Base-by-base conservation (phyloP, 2,888 invertebrate species). In the Hyppa rectilinea region DNA sequence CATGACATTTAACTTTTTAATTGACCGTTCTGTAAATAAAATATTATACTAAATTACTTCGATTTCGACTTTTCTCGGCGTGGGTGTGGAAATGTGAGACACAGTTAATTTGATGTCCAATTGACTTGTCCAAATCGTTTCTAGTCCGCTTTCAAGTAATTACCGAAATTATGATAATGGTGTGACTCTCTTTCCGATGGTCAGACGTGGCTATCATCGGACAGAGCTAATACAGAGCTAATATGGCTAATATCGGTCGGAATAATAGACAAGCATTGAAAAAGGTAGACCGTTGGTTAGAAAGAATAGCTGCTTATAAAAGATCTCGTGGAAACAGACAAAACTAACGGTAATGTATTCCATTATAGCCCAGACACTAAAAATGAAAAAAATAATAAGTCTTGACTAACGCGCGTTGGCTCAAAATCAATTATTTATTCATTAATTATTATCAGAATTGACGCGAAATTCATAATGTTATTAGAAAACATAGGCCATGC, bases 361-460 rank as follows among this genome's bases (percentile, higher is more conserved):
- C 62, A 62, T 62, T 62, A 71, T 23, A 72, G 31, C 43, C 20
- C 2, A 38, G 31, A 62, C 36, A 52, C 36, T 31, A 26, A 36
- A 65, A 74, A n/a, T 65, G 29, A 56, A 65, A 53, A 47, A 12
- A 75, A 55, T 38, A 73, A 49, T 6, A 49, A 55, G 43, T 68
- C 23, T 59, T 47, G 40, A 55, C 12, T 36, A 12, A 73, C 43
- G 58, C 59, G 40, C 59, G 61, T 20, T 23, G 23, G 29, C 23
- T 29, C 34, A 53, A 55, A 70, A 80, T 71, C 56, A 64, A 79
- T 75, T 50, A 64, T 50, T 56, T 64, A 53, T 71, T 71, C 52
- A 80, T 72, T 76, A 65, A 76, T 72, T 67, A 79, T 80, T 72
- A 55, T 60, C 55, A 68, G 56, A 56, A 55, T 50, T 67, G 40